These are phyloP conservation scores for Brienomyrus brachyistius DNA, from an alignment of 2,113 vertebrate genomes.

Conservation along the genomic window DNA sequence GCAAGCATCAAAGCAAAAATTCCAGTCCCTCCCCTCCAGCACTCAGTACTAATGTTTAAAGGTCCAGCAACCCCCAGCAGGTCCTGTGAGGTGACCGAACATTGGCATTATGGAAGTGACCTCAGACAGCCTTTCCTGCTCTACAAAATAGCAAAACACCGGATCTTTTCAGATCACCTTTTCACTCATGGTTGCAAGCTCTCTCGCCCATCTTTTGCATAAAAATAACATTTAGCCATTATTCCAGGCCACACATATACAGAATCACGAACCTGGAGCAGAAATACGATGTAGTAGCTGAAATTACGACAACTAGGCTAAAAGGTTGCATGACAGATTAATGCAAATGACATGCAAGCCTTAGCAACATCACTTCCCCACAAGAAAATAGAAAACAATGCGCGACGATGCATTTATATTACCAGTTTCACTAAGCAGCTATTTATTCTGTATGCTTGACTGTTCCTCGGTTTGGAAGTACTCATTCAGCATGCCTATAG, in stretches of 20 bases:
- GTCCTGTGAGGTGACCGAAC: neutral
- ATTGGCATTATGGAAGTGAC: neutral
- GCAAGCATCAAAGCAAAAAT: neutral
- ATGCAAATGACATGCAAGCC: neutral
- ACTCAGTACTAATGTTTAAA: neutral
- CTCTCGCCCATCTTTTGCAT: neutral
- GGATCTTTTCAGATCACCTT: neutral
- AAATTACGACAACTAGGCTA: neutral
- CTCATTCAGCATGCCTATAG: conserved; percentile 12
- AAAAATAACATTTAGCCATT: neutral
- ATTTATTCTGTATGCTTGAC: neutral
- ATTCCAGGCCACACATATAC: neutral
- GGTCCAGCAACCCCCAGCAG: neutral
- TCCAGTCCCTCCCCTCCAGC: neutral
- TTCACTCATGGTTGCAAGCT: neutral
- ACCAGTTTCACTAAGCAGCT: conserved; percentile 8
- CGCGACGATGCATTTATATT: neutral
- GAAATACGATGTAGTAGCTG: neutral
- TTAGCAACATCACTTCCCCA: neutral
- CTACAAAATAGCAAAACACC: neutral
- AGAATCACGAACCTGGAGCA: neutral
- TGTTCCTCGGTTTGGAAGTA: neutral
- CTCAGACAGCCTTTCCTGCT: neutral
- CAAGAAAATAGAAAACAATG: neutral
- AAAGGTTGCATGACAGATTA: neutral